These are phyloP conservation scores for Rhodinocichla rosea DNA, from an alignment of 2,113 vertebrate genomes.

Conservation along the genomic window DNA sequence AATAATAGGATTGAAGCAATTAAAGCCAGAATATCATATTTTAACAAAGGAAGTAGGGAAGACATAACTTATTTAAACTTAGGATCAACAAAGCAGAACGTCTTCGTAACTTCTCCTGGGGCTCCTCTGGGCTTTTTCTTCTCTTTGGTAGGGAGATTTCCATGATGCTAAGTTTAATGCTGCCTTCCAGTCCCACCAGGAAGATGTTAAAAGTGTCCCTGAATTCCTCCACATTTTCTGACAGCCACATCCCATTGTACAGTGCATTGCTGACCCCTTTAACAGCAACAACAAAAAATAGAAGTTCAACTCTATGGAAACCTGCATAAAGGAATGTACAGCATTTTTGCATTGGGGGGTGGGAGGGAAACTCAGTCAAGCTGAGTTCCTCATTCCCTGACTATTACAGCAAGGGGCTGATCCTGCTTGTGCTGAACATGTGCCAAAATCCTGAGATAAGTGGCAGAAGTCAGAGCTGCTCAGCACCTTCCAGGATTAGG, in stretches of 20 bases:
- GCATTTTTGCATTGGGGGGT: slow-evolving; percentile 61
- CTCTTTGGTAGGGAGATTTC: slow-evolving; percentile 1
- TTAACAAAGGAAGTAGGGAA: slow-evolving; percentile 16
- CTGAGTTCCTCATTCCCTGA: slow-evolving; percentile 14
- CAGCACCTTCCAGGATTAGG: slow-evolving; percentile 34
- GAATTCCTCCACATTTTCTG: slow-evolving; percentile 59
- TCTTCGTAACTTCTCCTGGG: neutral
- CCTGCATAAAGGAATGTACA: slow-evolving; percentile 71
- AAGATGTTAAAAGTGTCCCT: slow-evolving; percentile 48
- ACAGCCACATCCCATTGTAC: slow-evolving; percentile 48
- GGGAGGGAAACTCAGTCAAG: slow-evolving; percentile 15
- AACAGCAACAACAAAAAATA: slow-evolving; percentile 43
- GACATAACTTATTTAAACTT: slow-evolving; percentile 36
- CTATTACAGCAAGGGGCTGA: slow-evolving; percentile 20
- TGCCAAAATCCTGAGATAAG: slow-evolving; percentile 9
- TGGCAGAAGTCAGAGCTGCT: neutral
- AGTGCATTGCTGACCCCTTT: slow-evolving; percentile 68
- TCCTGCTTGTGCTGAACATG: neutral
- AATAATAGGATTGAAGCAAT: slow-evolving; percentile 69
- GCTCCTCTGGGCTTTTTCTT: neutral
- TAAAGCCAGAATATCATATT: slow-evolving; percentile 61
- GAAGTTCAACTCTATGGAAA: slow-evolving; percentile 73
- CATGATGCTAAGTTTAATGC: neutral
- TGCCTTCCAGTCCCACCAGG: slow-evolving; percentile 6
- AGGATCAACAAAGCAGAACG: neutral